A percentile compares a stretch with the other conserved stretches of the same genome.
Conservation (phyloP, 2,888 invertebrate species). For the Sarcophaga caerulescens region DNA sequence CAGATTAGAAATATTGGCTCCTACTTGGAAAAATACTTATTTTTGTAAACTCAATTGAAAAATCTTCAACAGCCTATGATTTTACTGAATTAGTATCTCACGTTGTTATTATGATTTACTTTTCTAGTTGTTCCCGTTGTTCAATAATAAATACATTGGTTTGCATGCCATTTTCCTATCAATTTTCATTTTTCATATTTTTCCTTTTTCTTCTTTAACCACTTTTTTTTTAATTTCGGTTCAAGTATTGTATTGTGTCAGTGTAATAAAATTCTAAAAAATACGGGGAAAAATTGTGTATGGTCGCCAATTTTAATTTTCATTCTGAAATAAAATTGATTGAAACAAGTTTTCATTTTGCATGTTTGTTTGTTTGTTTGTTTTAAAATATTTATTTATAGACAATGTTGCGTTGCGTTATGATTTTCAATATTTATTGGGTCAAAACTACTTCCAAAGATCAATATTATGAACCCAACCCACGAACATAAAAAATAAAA, state of each 20-base stretch:
- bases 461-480: slow-evolving; percentile 48
- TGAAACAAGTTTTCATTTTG: slow-evolving; percentile 15
- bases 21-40: too few species aligned
- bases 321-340: slow-evolving; percentile 22
- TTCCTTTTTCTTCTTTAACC: too few species aligned
- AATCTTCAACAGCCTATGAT: too few species aligned
- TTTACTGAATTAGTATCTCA: too few species aligned
- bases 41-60: too few species aligned
- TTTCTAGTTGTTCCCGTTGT: too few species aligned
- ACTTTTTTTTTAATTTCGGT: too few species aligned
- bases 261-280: neutral
- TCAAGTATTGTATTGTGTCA: too few species aligned
- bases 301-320: slow-evolving; percentile 20
- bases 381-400: slow-evolving; percentile 16
- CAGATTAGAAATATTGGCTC: too few species aligned
- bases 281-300: neutral
- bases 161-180: slow-evolving; percentile 31
- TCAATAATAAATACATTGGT: neutral
- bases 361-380: neutral
- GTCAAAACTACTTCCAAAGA: slow-evolving; percentile 54
- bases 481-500: slow-evolving; percentile 42
- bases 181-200: slow-evolving; percentile 1
- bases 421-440: slow-evolving; percentile 47
- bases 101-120: too few species aligned
- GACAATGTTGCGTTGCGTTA: slow-evolving; percentile 15